Evolutionary conservation across 2,888 invertebrate genomes (phyloP).

Genomic region (Zaprionus lineosus): DNA sequence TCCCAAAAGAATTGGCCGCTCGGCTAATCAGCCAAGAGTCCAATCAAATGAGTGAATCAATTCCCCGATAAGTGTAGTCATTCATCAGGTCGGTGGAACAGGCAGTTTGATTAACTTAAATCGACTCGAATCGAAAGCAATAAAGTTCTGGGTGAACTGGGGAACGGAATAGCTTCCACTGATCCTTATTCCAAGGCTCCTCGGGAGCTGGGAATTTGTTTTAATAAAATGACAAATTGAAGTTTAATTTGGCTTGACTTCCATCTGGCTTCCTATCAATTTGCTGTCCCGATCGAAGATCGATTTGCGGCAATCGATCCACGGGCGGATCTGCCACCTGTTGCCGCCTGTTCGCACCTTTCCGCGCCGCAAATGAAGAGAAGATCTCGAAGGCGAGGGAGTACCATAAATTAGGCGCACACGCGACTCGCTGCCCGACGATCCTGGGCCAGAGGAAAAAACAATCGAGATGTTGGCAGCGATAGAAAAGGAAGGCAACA

Average conservation of each 20-base stretch:
- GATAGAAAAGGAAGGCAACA: constrained; percentile 9
- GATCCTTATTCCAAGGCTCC: too few relatives aligned
- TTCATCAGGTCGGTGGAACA: too few relatives aligned
- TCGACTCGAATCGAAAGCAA: too few relatives aligned
- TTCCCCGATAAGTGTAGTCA: too few relatives aligned
- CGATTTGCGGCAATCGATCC: constrained; percentile 52
- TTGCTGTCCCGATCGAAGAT: constrained; percentile 37
- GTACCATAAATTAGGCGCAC: constrained; percentile 68
- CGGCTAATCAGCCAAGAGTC: too few relatives aligned
- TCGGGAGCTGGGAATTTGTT: too few relatives aligned
- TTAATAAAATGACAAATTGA: constrained; percentile 14
- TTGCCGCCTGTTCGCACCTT: constrained; percentile 70
- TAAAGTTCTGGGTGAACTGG: too few relatives aligned
- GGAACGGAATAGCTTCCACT: too few relatives aligned
- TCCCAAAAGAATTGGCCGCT: too few relatives aligned
- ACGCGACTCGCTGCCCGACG: constrained; percentile 54
- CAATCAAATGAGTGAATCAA: too few relatives aligned
- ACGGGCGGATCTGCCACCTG: constrained; percentile 46
- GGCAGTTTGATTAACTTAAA: too few relatives aligned
- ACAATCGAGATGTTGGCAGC: too few relatives aligned
- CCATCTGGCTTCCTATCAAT: constrained; percentile 7
- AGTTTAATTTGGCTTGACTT: constrained; percentile 6
- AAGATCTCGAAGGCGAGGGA: constrained; percentile 50
- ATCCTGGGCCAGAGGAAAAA: constrained; percentile 32
- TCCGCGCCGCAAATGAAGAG: neutral